Evolutionary conservation across 2,888 invertebrate species (phyloP).

Genomic region (Limnephilus lunatus): DNA sequence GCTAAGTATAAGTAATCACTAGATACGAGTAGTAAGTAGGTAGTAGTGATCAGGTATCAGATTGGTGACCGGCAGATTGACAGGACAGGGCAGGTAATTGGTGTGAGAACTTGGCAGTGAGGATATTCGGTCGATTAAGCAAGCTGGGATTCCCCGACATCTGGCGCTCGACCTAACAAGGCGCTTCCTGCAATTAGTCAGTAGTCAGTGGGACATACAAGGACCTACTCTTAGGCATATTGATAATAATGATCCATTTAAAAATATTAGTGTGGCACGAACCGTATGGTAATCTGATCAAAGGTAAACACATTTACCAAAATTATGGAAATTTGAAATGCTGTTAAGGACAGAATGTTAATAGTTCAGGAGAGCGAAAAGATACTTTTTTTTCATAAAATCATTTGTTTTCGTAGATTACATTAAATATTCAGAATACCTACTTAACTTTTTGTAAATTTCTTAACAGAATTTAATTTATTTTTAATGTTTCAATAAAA

Average conservation of each 20-base stretch:
- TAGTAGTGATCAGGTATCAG: neutral
- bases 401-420: too few species aligned
- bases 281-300: too few species aligned
- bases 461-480: too few species aligned
- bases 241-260: neutral
- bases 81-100: conserved; percentile 19
- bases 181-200: neutral
- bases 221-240: neutral
- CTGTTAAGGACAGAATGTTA: too few species aligned
- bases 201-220: neutral
- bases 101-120: conserved; percentile 35
- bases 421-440: too few species aligned
- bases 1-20: too few species aligned
- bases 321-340: too few species aligned
- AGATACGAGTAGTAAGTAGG: neutral
- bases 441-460: too few species aligned
- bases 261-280: neutral
- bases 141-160: conserved; percentile 23
- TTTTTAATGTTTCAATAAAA: too few species aligned
- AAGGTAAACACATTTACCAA: too few species aligned
- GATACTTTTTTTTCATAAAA: too few species aligned
- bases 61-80: neutral
- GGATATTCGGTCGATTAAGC: conserved; percentile 42
- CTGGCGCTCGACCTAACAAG: neutral
- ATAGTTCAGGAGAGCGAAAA: too few species aligned